phyloP scores from a whole-genome alignment of 1,140 invertebrate species.

The Drosophila nikananu region DNA sequence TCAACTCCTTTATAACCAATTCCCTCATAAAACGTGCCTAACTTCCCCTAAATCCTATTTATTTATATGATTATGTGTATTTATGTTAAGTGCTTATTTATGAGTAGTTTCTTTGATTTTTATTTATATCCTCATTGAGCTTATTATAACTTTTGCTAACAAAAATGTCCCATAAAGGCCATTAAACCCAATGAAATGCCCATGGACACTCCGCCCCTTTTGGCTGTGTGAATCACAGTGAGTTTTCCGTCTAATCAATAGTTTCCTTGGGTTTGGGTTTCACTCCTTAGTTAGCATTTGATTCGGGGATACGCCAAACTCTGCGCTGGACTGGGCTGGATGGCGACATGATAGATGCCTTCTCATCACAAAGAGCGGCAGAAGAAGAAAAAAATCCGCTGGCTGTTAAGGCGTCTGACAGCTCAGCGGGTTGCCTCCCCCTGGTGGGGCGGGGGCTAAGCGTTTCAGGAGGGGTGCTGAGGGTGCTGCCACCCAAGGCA shows the following conservation, averaged over 20 bases:
- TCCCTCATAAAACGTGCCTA: background rate
- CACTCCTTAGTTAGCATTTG: constrained; percentile 20
- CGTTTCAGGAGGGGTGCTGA: background rate
- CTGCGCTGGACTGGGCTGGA: background rate
- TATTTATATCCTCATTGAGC: constrained; percentile 7
- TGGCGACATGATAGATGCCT: constrained; percentile 67
- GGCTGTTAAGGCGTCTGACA: constrained; percentile 74
- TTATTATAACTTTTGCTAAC: constrained; percentile 10
- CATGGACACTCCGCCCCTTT: background rate
- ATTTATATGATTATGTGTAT: background rate
- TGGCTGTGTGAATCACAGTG: constrained; percentile 9
- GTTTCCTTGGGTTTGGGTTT: constrained; percentile 27
- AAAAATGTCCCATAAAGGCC: constrained; percentile 11
- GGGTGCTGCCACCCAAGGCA: background rate
- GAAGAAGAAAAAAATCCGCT: constrained; percentile 22
- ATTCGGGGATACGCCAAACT: constrained; percentile 32
- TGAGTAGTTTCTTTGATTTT: background rate
- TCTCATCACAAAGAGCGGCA: constrained; percentile 13
- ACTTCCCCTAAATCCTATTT: background rate
- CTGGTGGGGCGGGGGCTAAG: constrained; percentile 3
- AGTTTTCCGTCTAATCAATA: constrained; percentile 39
- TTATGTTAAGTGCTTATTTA: constrained; percentile 14
- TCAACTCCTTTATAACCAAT: background rate
- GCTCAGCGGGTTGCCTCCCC: constrained; percentile 59
- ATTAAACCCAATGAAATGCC: constrained; percentile 14